Percentiles rank a stretch among this genome's conserved stretches.
These are phyloP conservation scores for Antennarius maculatus DNA, from an alignment of 2,797 vertebrate species.

Conservation along the genomic window DNA sequence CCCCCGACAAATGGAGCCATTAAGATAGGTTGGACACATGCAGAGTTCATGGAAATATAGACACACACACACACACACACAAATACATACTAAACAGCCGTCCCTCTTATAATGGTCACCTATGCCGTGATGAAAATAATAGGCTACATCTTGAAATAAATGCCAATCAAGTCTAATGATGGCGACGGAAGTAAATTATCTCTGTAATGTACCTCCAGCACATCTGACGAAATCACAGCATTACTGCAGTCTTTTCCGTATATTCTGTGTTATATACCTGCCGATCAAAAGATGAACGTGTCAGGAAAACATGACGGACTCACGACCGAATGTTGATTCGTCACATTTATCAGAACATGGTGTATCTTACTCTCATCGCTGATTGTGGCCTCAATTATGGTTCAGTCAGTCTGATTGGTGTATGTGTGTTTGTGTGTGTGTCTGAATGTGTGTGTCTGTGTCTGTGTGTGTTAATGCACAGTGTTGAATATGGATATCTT, in stretches of 20 bases:
- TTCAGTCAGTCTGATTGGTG: slow-evolving; percentile 67
- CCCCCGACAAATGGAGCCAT: slow-evolving; percentile 78
- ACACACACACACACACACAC: slow-evolving; percentile 15
- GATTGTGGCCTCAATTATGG: slow-evolving; percentile 77
- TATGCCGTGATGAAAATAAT: slow-evolving; percentile 65
- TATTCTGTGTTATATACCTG: slow-evolving; percentile 17
- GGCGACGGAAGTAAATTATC: slow-evolving; percentile 13
- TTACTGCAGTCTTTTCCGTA: slow-evolving; percentile 38
- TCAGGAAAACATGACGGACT: slow-evolving; percentile 47
- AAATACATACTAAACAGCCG: slow-evolving; percentile 10
- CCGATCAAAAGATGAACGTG: slow-evolving; percentile 51
- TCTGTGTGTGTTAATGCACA: slow-evolving; percentile 6
- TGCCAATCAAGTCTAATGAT: slow-evolving; percentile 6
- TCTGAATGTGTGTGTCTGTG: slow-evolving; percentile 40
- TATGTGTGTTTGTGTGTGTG: slow-evolving; percentile 37
- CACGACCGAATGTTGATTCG: slow-evolving; percentile 51
- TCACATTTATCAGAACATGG: slow-evolving; percentile 39
- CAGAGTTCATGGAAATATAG: slow-evolving; percentile 16
- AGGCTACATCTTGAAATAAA: slow-evolving; percentile 38
- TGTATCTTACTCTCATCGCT: slow-evolving; percentile 51
- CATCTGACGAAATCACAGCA: slow-evolving; percentile 36
- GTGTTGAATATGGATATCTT: slow-evolving; percentile 74
- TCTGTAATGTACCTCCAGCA: slow-evolving; percentile 23
- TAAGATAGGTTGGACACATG: slow-evolving; percentile 59
- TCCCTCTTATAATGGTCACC: slow-evolving; percentile 58